A percentile compares a stretch with the other conserved stretches of the same genome.
Conservation (phyloP, 2,888 invertebrate species). For the Troilus luridus region DNA sequence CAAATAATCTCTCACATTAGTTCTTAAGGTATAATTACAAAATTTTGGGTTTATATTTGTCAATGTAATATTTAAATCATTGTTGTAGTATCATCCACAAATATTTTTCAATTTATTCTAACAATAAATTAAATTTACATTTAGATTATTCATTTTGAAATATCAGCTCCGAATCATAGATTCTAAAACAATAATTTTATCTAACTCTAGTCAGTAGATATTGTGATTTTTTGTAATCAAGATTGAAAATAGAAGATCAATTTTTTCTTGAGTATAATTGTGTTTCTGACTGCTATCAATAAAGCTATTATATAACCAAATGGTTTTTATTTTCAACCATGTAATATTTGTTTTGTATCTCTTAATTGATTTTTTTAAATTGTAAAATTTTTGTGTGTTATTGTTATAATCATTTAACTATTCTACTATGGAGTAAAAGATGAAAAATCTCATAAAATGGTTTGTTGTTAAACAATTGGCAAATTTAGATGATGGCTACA, state of each 20-base stretch:
- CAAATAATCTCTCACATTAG: neutral
- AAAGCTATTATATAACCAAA: neutral
- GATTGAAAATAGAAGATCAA: neutral
- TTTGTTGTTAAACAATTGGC: neutral
- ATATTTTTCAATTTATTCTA: neutral
- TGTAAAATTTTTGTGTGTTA: neutral
- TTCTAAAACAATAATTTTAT: neutral
- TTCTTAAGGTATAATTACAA: neutral
- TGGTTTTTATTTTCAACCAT: neutral
- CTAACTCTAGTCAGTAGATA: neutral
- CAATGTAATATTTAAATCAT: neutral
- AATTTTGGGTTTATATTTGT: neutral
- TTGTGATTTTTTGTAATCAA: slow-evolving; percentile 1
- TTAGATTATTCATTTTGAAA: neutral
- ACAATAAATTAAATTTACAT: neutral
- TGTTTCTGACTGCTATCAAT: neutral
- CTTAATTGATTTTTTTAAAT: neutral
- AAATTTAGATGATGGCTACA: too few species aligned
- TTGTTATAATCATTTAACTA: neutral
- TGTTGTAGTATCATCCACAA: neutral
- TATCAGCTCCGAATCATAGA: neutral
- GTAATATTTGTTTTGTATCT: neutral
- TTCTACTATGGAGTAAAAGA: neutral
- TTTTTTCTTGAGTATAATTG: neutral
- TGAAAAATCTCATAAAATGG: neutral